Conservation (phyloP, 2,113 vertebrate genomes). For the Pygoscelis adeliae region DNA sequence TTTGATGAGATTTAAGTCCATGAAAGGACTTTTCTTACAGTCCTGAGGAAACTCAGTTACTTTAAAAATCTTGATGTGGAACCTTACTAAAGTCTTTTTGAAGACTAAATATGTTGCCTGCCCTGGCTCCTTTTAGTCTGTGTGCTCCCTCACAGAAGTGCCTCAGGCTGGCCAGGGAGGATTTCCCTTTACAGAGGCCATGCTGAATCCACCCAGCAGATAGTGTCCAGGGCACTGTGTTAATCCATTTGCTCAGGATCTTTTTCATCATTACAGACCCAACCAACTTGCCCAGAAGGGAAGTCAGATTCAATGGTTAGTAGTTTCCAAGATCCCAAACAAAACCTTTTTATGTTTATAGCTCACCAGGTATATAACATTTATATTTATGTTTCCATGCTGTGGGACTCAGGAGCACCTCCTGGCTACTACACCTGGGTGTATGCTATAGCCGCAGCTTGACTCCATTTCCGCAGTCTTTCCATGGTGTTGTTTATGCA, state of each 20-base stretch:
- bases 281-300: not conserved
- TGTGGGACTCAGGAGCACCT: not conserved
- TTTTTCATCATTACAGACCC: accelerated
- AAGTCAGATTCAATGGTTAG: not conserved
- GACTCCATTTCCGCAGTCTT: not conserved
- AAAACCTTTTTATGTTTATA: not conserved
- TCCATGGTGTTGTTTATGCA: not conserved
- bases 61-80: not conserved
- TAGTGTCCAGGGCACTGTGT: not conserved
- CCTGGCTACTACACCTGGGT: not conserved
- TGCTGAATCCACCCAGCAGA: not conserved
- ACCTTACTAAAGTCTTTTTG: not conserved
- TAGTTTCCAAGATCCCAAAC: not conserved
- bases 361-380: not conserved
- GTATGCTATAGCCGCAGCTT: accelerated
- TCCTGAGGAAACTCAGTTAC: not conserved
- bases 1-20: not conserved
- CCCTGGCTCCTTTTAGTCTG: not conserved
- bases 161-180: not conserved
- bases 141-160: not conserved
- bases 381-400: not conserved
- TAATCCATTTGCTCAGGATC: not conserved
- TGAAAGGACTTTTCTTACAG: not conserved
- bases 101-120: not conserved
- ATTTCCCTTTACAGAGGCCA: not conserved